A percentile compares a stretch with the other conserved stretches of the same genome.
Conservation (phyloP, 2,888 invertebrate species). For the Rhagonycha fulva region DNA sequence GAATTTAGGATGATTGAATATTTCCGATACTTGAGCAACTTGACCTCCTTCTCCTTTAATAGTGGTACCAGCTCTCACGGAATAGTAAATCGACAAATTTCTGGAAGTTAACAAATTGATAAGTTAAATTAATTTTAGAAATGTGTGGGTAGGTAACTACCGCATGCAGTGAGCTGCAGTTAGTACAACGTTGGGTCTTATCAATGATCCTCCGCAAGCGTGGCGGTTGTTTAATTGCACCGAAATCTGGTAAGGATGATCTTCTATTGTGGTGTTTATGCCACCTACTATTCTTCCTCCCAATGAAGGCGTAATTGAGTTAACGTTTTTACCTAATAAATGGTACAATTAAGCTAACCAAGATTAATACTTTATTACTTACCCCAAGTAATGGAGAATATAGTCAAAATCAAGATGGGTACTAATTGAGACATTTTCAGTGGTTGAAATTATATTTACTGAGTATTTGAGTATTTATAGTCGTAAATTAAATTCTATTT, state of each 20-base stretch:
- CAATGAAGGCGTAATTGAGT: not conserved
- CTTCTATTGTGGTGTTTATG: not conserved
- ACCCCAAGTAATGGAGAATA: not conserved
- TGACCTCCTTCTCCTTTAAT: not conserved
- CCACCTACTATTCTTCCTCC: not conserved
- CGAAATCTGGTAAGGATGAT: not conserved
- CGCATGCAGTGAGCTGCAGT: not conserved
- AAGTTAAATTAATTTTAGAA: not conserved
- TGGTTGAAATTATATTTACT: too few species aligned
- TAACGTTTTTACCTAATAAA: not conserved
- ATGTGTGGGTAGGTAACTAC: not conserved
- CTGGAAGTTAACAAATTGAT: not conserved
- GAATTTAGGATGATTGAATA: not conserved
- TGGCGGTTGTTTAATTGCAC: not conserved
- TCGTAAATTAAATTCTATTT: too few species aligned
- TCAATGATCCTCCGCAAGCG: not conserved
- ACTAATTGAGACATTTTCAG: too few species aligned
- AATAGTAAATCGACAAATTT: not conserved
- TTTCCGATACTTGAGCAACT: not conserved
- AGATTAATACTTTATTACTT: not conserved
- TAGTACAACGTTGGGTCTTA: not conserved
- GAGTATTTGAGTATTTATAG: too few species aligned
- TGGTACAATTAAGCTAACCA: not conserved
- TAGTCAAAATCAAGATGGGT: not conserved
- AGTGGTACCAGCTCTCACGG: constrained; percentile 1